A percentile compares a stretch with the other conserved stretches of the same genome.
These are phyloP conservation scores for Scolopax mira DNA, from an alignment of 2,113 vertebrate species.

Conservation along the genomic window DNA sequence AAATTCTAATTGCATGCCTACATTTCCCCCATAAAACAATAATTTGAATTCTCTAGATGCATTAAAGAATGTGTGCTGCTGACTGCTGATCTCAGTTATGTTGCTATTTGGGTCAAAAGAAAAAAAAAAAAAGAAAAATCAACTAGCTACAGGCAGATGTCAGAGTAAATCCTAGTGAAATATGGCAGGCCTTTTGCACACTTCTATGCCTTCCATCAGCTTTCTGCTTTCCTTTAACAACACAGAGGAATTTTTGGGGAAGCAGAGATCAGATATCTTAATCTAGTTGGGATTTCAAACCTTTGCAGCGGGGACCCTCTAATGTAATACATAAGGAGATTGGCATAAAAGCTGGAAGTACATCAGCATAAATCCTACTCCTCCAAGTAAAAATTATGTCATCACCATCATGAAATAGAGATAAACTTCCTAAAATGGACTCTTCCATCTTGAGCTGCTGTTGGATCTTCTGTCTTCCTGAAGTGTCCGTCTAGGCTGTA, in stretches of 20 bases:
- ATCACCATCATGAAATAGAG: not conserved
- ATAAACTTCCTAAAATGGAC: constrained; percentile 1
- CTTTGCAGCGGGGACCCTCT: not conserved
- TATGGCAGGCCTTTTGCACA: not conserved
- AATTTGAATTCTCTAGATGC: not conserved
- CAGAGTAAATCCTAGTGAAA: constrained; percentile 34
- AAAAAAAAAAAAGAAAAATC: not conserved
- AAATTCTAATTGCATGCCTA: not conserved
- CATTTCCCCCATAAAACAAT: not conserved
- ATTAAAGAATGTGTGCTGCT: not conserved
- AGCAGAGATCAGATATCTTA: constrained; percentile 34
- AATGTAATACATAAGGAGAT: not conserved
- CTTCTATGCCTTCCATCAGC: not conserved
- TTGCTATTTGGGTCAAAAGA: not conserved
- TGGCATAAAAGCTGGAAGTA: constrained; percentile 2
- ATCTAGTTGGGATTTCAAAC: constrained; percentile 4
- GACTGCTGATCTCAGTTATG: not conserved
- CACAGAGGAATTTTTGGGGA: constrained; percentile 20
- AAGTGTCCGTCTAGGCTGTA: not conserved
- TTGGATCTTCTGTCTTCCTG: not conserved
- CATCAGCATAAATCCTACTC: not conserved
- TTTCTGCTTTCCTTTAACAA: constrained; percentile 28
- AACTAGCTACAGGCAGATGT: not conserved
- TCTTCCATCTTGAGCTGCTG: not conserved
- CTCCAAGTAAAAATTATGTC: constrained; percentile 25